phyloP scores from a whole-genome alignment of 2,888 invertebrate species.

The Papilio elwesi region DNA sequence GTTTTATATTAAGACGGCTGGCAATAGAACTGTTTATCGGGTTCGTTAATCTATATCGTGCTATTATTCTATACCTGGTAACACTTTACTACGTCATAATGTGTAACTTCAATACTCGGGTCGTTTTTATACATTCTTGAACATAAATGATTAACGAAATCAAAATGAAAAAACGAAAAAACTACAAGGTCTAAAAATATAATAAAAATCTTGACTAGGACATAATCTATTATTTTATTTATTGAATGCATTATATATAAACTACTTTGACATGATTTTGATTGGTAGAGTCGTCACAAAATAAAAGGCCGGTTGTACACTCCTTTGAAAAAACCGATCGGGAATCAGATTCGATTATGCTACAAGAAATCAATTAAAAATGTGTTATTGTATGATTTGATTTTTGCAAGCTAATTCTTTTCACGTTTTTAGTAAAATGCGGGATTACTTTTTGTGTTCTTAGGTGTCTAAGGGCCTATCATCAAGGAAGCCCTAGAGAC shows the following conservation, averaged over 20 bases:
- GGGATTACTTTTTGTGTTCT: too few relatives aligned
- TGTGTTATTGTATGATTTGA: too few relatives aligned
- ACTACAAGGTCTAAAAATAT: too few relatives aligned
- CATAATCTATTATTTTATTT: background rate
- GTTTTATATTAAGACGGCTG: slow-evolving; percentile 1
- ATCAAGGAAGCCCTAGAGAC: too few relatives aligned
- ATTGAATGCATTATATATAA: background rate
- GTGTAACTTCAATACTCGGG: background rate
- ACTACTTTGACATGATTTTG: background rate
- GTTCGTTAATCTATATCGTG: slow-evolving; percentile 16
- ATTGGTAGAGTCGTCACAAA: background rate
- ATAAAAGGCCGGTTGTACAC: background rate
- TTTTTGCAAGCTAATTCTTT: too few relatives aligned
- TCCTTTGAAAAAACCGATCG: too few relatives aligned
- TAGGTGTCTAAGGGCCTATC: too few relatives aligned
- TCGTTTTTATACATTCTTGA: background rate
- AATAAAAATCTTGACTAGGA: too few relatives aligned
- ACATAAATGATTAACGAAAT: background rate
- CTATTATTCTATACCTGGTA: background rate
- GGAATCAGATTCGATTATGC: too few relatives aligned
- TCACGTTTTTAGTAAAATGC: too few relatives aligned
- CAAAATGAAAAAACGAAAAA: too few relatives aligned
- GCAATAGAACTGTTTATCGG: slow-evolving; percentile 5
- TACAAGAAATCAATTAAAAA: too few relatives aligned
- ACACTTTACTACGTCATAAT: background rate